Percentiles rank a stretch among this genome's conserved stretches.
These are phyloP conservation scores for Drosophila kurseongensis DNA, from an alignment of 1,140 invertebrate species.

Conservation along the genomic window DNA sequence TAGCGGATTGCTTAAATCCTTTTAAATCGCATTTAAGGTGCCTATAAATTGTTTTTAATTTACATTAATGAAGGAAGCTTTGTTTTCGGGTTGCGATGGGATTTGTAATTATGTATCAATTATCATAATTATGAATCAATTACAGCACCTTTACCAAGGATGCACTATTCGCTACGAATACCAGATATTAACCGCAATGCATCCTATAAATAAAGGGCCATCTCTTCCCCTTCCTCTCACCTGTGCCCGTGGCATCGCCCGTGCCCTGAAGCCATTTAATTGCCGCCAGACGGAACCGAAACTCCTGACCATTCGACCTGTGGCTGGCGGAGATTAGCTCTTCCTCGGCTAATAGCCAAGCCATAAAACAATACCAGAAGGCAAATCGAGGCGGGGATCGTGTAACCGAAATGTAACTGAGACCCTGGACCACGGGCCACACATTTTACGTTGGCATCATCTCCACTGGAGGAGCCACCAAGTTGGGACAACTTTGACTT, in stretches of 20 bases:
- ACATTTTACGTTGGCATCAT: slow-evolving; percentile 1
- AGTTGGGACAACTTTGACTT: slow-evolving; percentile 67
- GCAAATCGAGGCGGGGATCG: slow-evolving; percentile 39
- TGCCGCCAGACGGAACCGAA: slow-evolving; percentile 22
- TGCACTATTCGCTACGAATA: not conserved
- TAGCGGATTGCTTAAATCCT: no score
- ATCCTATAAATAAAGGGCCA: slow-evolving; percentile 36
- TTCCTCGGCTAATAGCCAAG: slow-evolving; percentile 68
- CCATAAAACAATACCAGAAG: slow-evolving; percentile 71
- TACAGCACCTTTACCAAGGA: not conserved
- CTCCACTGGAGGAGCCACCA: not conserved
- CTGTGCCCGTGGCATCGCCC: slow-evolving; percentile 12
- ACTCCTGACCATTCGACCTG: slow-evolving; percentile 32
- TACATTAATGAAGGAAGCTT: no score
- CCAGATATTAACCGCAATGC: slow-evolving; percentile 23
- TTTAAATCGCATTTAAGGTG: no score
- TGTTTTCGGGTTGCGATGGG: no score
- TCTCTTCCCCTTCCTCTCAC: not conserved
- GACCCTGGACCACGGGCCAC: slow-evolving; percentile 43
- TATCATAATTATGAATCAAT: not conserved
- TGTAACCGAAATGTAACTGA: slow-evolving; percentile 51
- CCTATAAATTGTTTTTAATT: no score
- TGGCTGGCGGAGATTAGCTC: slow-evolving; percentile 48
- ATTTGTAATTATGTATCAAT: not conserved
- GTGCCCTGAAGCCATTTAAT: slow-evolving; percentile 73